A percentile compares a stretch with the other conserved stretches of the same genome.
phyloP scores from a whole-genome alignment of 2,113 vertebrate genomes.

The Aramus guarauna region DNA sequence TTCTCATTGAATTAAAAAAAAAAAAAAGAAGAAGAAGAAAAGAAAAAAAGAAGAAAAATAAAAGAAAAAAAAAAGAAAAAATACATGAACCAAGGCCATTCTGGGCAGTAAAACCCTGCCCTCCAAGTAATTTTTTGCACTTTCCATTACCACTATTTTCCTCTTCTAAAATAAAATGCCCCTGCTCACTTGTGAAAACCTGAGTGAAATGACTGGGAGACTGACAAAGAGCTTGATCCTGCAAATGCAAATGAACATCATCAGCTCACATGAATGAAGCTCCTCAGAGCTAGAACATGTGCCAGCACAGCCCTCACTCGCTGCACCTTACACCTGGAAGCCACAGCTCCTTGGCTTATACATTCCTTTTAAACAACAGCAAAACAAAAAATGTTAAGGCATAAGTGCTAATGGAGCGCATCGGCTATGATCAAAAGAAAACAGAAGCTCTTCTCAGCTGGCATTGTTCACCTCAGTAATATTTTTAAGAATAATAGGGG shows the following conservation, averaged over 20 bases:
- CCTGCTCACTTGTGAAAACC: not conserved
- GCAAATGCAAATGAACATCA: not conserved
- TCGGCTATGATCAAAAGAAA: not conserved
- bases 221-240: not conserved
- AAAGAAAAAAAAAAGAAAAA: not conserved
- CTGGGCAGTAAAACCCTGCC: not conserved
- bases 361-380: not conserved
- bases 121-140: not conserved
- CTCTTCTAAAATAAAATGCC: not conserved
- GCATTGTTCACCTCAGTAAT: not conserved
- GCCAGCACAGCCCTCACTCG: not conserved
- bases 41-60: not conserved
- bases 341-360: not conserved
- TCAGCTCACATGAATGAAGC: not conserved
- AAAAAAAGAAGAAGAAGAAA: not conserved
- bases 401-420: not conserved
- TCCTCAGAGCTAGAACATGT: not conserved
- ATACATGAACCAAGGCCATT: not conserved
- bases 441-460: not conserved
- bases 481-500: not conserved
- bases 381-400: not conserved
- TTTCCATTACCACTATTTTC: not conserved
- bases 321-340: not conserved
- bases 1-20: not conserved
- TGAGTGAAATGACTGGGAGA: not conserved